Evolutionary conservation across 2,888 invertebrate genomes (phyloP).

Genomic region (Epinotia ramella): DNA sequence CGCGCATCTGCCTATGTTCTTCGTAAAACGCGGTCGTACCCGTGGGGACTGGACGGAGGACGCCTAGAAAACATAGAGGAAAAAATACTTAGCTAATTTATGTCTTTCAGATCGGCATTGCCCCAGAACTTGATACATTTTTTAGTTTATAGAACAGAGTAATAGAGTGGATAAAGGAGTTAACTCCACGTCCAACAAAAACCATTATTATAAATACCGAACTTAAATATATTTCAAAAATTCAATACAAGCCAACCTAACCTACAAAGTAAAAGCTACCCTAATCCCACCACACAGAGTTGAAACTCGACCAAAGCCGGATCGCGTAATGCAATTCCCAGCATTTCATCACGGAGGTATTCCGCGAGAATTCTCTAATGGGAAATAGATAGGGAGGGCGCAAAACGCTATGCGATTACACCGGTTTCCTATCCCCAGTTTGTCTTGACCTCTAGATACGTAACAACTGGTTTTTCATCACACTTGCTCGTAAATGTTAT

Average conservation of each 20-base stretch:
- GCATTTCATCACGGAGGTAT: constrained; percentile 36
- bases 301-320: neutral
- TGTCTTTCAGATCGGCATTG: no score
- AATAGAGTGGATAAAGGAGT: no score
- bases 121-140: no score
- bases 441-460: neutral
- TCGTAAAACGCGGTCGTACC: no score
- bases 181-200: no score
- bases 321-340: constrained; percentile 21
- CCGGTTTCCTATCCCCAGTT: neutral
- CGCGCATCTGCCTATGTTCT: no score
- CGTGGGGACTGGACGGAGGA: no score
- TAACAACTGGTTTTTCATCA: no score
- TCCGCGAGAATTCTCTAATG: constrained; percentile 37
- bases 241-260: constrained; percentile 2
- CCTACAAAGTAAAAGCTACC: constrained; percentile 17
- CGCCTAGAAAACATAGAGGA: no score
- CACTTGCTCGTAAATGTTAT: no score
- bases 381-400: constrained; percentile 33
- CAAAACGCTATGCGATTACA: neutral
- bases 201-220: neutral
- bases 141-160: no score
- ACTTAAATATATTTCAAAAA: neutral
- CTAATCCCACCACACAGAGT: neutral
- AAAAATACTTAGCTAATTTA: no score